These are phyloP conservation scores for Penaeus indicus DNA, from an alignment of 1,140 invertebrate genomes.

Conservation along the genomic window DNA sequence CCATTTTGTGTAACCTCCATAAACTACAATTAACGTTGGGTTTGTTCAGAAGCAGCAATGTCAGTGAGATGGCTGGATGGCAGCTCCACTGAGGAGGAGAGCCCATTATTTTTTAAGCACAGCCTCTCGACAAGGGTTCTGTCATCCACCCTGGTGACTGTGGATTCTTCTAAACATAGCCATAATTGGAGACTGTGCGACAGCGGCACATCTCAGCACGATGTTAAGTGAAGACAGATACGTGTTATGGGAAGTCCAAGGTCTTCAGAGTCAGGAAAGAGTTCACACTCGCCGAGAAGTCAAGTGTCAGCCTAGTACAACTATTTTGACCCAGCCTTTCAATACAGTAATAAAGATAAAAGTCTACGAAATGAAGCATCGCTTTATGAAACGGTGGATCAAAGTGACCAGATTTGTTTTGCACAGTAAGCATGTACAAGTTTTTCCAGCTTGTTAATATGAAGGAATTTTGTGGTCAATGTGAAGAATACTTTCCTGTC, in stretches of 20 bases:
- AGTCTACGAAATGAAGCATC: neutral
- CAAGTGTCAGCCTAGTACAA: slow-evolving; percentile 39
- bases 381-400: too few relatives aligned
- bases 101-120: too few relatives aligned
- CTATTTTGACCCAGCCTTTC: slow-evolving; percentile 32
- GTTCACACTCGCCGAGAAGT: slow-evolving; percentile 26
- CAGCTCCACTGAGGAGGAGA: too few relatives aligned
- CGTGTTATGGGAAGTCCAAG: slow-evolving; percentile 25
- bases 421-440: neutral
- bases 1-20: slow-evolving; percentile 36
- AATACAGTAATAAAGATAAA: slow-evolving; percentile 19
- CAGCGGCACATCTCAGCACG: slow-evolving; percentile 5
- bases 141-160: too few relatives aligned
- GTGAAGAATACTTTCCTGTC: slow-evolving; percentile 39
- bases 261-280: slow-evolving; percentile 24
- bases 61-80: too few relatives aligned
- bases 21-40: neutral
- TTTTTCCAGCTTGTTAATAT: slow-evolving; percentile 15
- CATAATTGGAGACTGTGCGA: slow-evolving; percentile 27
- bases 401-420: too few relatives aligned
- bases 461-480: slow-evolving; percentile 23
- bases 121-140: too few relatives aligned
- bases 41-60: too few relatives aligned
- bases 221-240: slow-evolving; percentile 38
- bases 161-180: too few relatives aligned